phyloP scores from a whole-genome alignment of 2,888 invertebrate species.

The Seira musarum region DNA sequence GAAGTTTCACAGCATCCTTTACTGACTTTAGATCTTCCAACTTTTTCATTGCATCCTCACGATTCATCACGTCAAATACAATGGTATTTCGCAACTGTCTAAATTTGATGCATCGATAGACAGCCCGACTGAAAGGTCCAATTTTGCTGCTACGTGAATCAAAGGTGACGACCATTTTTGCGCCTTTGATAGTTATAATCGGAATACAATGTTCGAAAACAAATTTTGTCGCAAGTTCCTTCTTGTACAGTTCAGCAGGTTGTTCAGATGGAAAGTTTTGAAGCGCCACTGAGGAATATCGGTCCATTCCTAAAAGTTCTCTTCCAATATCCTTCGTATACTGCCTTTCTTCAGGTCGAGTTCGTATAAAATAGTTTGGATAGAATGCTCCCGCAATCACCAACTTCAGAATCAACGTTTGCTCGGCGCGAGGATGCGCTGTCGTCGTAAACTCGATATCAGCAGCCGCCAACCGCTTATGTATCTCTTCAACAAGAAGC shows the following conservation, averaged over 20 bases:
- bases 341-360: conserved; percentile 74
- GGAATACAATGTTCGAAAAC: too few species aligned
- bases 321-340: conserved; percentile 76
- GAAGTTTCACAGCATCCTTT: conserved; percentile 69
- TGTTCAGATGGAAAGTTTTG: too few species aligned
- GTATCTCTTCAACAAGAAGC: conserved; percentile 81
- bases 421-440: too few species aligned
- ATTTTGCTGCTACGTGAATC: conserved; percentile 63
- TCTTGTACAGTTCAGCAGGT: too few species aligned
- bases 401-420: too few species aligned
- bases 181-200: conserved; percentile 67
- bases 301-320: conserved; percentile 49
- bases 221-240: too few species aligned
- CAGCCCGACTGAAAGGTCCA: conserved; percentile 70
- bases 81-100: conserved; percentile 76
- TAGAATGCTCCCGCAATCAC: conserved; percentile 91
- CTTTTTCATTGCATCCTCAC: too few species aligned
- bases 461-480: conserved; percentile 76
- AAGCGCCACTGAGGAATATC: conserved; percentile 60
- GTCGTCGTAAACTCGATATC: conserved; percentile 75
- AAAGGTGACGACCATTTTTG: conserved; percentile 64
- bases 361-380: conserved; percentile 88
- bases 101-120: conserved; percentile 83
- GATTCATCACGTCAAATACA: too few species aligned
- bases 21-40: too few species aligned